Percentiles rank a stretch among this genome's conserved stretches.
phyloP scores from a whole-genome alignment of 2,797 vertebrate genomes.

The Mareca strepera region DNA sequence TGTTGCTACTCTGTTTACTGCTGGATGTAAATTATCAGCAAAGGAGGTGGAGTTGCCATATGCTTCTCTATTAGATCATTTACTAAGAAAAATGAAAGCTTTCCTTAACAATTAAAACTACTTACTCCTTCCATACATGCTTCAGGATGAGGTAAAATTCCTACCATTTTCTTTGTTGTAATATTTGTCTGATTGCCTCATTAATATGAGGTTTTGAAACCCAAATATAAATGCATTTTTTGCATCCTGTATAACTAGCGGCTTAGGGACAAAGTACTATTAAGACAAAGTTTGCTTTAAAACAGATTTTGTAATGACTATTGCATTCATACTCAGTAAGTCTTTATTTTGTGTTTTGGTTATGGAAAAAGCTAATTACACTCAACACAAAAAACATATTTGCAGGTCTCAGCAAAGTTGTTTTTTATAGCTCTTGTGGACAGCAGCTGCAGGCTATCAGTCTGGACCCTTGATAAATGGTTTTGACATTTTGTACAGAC shows the following conservation, averaged over 20 bases:
- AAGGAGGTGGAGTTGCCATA: background rate
- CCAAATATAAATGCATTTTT: background rate
- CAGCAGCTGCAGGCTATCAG: conserved; percentile 61
- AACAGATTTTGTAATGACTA: background rate
- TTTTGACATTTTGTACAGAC: conserved; percentile 74
- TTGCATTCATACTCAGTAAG: background rate
- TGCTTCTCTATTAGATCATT: background rate
- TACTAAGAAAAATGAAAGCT: background rate
- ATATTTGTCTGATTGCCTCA: background rate
- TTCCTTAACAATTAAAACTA: background rate
- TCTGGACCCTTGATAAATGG: conserved; percentile 62
- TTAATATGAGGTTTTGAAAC: conserved; percentile 29
- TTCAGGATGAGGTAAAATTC: background rate
- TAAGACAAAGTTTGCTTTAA: background rate
- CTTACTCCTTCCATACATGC: background rate
- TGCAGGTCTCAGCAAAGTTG: conserved; percentile 20
- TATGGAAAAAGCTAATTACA: conserved; percentile 4
- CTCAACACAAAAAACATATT: background rate
- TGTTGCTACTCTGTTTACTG: background rate
- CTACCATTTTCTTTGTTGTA: background rate
- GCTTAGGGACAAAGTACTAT: background rate
- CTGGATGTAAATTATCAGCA: background rate
- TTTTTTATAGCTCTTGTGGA: conserved; percentile 48
- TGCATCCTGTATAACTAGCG: background rate
- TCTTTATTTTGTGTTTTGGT: conserved; percentile 1